Base-by-base conservation (phyloP, 1,140 invertebrate species). In the Drosophila leontia region DNA sequence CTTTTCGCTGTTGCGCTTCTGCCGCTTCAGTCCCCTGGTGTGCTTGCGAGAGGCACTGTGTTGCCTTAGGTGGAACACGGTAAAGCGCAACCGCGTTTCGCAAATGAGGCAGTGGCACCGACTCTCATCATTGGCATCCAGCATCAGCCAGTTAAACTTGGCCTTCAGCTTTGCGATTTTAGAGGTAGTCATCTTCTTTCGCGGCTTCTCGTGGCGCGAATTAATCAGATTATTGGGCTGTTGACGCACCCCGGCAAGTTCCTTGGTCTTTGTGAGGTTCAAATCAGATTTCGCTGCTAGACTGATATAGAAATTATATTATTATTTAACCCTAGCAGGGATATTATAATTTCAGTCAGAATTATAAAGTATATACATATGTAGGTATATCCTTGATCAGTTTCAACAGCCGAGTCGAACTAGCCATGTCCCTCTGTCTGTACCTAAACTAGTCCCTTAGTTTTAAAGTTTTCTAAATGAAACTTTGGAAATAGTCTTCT, bases 91-190 rank as follows among this genome's bases (percentile, higher is more conserved):
- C 26, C 5, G 26, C 26, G 26, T 7, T 29, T 29, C 5, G 26
- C 26, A 29, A 29, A 29, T 29, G 26, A 5, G 26, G 26, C 26
- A 29, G 26, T 6, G 26, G 26, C 26, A 29, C 26, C 1, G 42
- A 19, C 78, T 88, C 44, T 88, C 80, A 39, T 88, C 84, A 26
- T 7, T 75, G 61, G 63, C 19, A 63, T 88, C 84, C 6, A 74
- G 69, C 15, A 83, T 74, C 23, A 88, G n/a, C 84, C 84, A 88
- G 3, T 50, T 45, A 53, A 88, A 88, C 35, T 88, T 88, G 8
- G 76, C 44, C 68, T 7, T 29, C 26, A 29, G 26, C 0, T 29
- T 7, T 6, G 0, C 5, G 6, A 29, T 29, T 29, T 29, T 29
- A 29, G 26, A 29, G 26, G 26, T 6, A 29, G 7, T 29, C 15